Conservation (phyloP, 2,113 vertebrate species). For the Ciconia maguari region DNA sequence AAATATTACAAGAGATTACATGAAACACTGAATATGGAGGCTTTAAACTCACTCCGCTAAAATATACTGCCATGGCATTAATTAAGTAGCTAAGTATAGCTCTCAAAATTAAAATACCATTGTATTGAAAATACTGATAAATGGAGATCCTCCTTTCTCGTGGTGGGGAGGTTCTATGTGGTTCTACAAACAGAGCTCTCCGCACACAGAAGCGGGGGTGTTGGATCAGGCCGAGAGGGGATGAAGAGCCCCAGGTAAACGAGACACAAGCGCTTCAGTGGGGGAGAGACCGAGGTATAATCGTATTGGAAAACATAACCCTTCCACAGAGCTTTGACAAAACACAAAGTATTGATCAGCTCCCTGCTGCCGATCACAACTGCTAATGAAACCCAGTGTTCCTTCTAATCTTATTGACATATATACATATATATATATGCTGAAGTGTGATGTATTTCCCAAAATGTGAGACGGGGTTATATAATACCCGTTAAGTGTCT, state of each 20-base stretch:
- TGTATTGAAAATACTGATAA: background rate
- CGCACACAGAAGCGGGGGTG: background rate
- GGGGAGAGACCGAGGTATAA: background rate
- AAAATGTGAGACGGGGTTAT: background rate
- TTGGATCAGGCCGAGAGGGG: background rate
- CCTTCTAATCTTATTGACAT: background rate
- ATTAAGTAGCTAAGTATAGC: background rate
- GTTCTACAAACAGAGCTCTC: background rate
- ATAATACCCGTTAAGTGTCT: background rate
- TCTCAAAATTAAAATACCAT: background rate
- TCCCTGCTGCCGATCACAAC: background rate
- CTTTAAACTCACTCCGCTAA: background rate
- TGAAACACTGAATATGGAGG: background rate
- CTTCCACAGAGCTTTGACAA: background rate
- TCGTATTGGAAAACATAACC: background rate
- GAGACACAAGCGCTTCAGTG: background rate
- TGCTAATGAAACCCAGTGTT: background rate
- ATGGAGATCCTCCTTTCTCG: background rate
- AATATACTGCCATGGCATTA: background rate
- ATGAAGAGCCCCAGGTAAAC: background rate
- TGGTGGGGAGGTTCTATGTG: background rate
- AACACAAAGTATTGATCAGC: background rate
- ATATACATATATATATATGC: too few species aligned
- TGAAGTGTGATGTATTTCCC: background rate
- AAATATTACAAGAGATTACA: background rate